Conservation (phyloP, 2,888 invertebrate genomes). For the Galerucella calmariensis region DNA sequence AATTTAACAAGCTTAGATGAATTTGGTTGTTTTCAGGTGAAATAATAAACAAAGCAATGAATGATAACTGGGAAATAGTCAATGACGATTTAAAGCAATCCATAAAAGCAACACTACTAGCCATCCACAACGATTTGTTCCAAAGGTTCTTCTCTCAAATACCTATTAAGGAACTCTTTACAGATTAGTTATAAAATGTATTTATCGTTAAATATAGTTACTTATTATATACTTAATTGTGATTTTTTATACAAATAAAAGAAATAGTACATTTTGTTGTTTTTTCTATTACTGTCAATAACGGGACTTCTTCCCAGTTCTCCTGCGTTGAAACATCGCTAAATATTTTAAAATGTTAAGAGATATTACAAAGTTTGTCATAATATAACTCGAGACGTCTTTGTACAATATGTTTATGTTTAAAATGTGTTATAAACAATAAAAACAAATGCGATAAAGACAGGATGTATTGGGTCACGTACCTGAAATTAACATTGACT, state of each 20-base stretch:
- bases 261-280: too few species aligned
- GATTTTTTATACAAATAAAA: too few species aligned
- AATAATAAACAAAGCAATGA: conserved; percentile 41
- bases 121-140: conserved; percentile 34
- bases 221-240: too few species aligned
- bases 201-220: background rate
- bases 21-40: conserved; percentile 34
- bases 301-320: too few species aligned
- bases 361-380: background rate
- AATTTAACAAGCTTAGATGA: too few species aligned
- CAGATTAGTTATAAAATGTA: conserved; percentile 18
- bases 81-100: conserved; percentile 44
- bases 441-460: background rate
- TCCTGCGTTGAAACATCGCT: too few species aligned
- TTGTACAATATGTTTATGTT: conserved; percentile 1
- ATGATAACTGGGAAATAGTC: conserved; percentile 44
- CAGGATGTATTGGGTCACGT: background rate
- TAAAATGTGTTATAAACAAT: background rate
- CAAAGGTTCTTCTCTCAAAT: conserved; percentile 35
- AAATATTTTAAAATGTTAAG: background rate
- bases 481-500: background rate
- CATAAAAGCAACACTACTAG: conserved; percentile 30
- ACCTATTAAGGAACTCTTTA: conserved; percentile 40
- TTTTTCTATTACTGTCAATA: too few species aligned
- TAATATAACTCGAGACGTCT: background rate